A percentile compares a stretch with the other conserved stretches of the same genome.
phyloP scores from a whole-genome alignment of 2,113 vertebrate species.

The Recurvirostra avosetta region DNA sequence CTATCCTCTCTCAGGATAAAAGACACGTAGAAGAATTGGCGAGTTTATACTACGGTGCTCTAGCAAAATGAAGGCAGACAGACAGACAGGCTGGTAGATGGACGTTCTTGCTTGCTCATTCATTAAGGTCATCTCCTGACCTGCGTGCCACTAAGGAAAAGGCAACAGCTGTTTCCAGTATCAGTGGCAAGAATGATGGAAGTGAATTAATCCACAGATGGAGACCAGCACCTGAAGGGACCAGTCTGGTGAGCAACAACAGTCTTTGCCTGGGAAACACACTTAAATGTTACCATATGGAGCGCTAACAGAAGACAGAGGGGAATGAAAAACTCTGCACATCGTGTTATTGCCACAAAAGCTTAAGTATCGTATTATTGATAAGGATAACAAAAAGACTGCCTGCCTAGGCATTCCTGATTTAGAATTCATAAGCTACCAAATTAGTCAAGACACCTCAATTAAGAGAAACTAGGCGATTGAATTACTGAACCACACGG shows the following conservation, averaged over 20 bases:
- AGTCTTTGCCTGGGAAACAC: slow-evolving; percentile 29
- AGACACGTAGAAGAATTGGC: not conserved
- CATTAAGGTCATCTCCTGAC: slow-evolving; percentile 63
- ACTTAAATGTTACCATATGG: slow-evolving; percentile 63
- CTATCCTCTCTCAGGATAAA: not conserved
- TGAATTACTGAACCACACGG: not conserved
- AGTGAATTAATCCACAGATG: slow-evolving; percentile 59
- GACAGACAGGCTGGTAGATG: slow-evolving; percentile 6
- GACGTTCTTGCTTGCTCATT: not conserved
- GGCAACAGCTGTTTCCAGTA: slow-evolving; percentile 65
- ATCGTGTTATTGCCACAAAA: not conserved
- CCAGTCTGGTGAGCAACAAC: slow-evolving; percentile 46
- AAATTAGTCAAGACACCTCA: not conserved
- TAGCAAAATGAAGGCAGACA: not conserved
- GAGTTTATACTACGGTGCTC: not conserved
- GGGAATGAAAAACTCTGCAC: slow-evolving; percentile 5
- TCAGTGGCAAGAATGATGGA: slow-evolving; percentile 53
- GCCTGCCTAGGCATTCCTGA: not conserved
- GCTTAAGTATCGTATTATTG: slow-evolving; percentile 6
- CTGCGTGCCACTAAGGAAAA: slow-evolving; percentile 7
- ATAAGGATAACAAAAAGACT: slow-evolving; percentile 39
- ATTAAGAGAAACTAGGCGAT: not conserved
- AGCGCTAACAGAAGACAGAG: slow-evolving; percentile 44
- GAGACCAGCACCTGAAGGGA: slow-evolving; percentile 64
- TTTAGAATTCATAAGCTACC: not conserved